phyloP scores from a whole-genome alignment of 2,888 invertebrate genomes.

The Drosophila birchii region DNA sequence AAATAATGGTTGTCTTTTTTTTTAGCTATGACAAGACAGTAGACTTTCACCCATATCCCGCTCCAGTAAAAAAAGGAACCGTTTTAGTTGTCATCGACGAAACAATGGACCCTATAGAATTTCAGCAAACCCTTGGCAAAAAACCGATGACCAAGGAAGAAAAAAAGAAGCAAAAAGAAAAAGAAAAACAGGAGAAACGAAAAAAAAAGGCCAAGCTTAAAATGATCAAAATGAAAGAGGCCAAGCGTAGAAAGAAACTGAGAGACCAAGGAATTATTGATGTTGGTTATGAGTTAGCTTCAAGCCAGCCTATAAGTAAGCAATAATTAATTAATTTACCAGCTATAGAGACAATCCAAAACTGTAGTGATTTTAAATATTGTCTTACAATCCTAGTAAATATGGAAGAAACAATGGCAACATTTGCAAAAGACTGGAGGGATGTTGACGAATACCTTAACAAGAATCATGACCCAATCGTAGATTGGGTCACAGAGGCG shows the following conservation, averaged over 20 bases:
- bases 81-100: slow-evolving; percentile 85
- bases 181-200: slow-evolving; percentile 65
- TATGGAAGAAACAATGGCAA: slow-evolving; percentile 74
- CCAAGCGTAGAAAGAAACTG: slow-evolving; percentile 73
- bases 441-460: slow-evolving; percentile 83
- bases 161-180: slow-evolving; percentile 71
- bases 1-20: background rate
- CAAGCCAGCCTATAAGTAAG: slow-evolving; percentile 75
- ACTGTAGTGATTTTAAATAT: background rate
- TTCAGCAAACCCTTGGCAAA: slow-evolving; percentile 67
- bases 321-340: background rate
- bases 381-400: slow-evolving; percentile 46
- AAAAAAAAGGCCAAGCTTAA: slow-evolving; percentile 70
- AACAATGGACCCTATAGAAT: slow-evolving; percentile 84
- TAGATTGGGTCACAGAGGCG: slow-evolving; percentile 84
- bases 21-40: slow-evolving; percentile 75
- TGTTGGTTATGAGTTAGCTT: slow-evolving; percentile 60
- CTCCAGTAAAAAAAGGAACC: slow-evolving; percentile 85
- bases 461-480: slow-evolving; percentile 78
- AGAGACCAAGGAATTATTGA: slow-evolving; percentile 74
- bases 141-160: slow-evolving; percentile 80
- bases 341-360: background rate
- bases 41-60: slow-evolving; percentile 86
- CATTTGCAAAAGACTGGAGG: slow-evolving; percentile 81
- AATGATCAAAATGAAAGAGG: slow-evolving; percentile 67